Conservation (phyloP, 2,113 vertebrate species). For the Nematolebias whitei region DNA sequence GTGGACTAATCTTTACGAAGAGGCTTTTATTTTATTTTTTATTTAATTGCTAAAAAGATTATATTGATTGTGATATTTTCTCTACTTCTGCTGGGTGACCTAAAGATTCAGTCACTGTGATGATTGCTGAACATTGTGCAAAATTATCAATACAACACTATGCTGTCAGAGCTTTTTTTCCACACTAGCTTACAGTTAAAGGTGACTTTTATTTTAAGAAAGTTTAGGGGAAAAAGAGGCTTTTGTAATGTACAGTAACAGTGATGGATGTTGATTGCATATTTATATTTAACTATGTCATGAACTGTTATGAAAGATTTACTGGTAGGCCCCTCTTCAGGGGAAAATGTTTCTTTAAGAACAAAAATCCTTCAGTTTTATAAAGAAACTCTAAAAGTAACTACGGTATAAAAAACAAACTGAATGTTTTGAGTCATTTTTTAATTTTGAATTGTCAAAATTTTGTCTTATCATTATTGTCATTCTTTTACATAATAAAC, state of each 20-base stretch:
- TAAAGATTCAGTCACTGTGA: conserved; percentile 6
- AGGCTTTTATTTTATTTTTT: not conserved
- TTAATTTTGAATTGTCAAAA: conserved; percentile 58
- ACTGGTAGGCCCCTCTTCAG: conserved; percentile 16
- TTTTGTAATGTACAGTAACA: conserved; percentile 26
- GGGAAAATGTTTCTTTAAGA: conserved; percentile 45
- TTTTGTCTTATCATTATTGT: conserved; percentile 69
- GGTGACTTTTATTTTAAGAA: not conserved
- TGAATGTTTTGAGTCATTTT: conserved; percentile 55
- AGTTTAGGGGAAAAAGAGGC: conserved; percentile 17
- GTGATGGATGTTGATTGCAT: conserved; percentile 26
- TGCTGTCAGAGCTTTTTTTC: conserved; percentile 15
- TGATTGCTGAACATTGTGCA: conserved; percentile 7
- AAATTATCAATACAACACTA: conserved; percentile 21
- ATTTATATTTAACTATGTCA: conserved; percentile 27
- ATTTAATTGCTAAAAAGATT: not conserved
- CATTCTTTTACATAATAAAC: conserved; percentile 82
- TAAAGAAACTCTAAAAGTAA: conserved; percentile 63
- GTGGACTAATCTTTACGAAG: conserved; percentile 16
- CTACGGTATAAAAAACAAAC: conserved; percentile 62
- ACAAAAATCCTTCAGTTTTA: conserved; percentile 57
- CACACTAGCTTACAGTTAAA: not conserved
- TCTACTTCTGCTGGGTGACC: conserved; percentile 17
- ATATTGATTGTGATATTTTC: not conserved
- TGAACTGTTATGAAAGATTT: conserved; percentile 12